Conservation (phyloP, 2,888 invertebrate species). For the Pegoplata infirma region DNA sequence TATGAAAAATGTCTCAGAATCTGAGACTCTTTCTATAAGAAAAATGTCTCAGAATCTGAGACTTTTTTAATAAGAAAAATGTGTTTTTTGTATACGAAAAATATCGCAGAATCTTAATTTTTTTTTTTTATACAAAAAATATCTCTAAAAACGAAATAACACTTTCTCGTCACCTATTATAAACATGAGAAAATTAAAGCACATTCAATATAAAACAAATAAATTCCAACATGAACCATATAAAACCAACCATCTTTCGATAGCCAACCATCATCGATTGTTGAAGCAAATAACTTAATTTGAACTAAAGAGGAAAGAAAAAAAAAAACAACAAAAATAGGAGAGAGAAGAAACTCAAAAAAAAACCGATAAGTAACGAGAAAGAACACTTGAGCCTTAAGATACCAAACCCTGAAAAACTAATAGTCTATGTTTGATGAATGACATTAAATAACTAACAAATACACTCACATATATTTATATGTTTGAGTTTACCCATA, state of each 20-base stretch:
- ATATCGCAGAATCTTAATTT: no score
- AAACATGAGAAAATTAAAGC: background rate
- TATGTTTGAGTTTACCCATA: background rate
- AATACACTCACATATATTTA: background rate
- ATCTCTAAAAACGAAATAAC: no score
- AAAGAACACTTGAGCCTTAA: conserved; percentile 30
- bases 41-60: no score
- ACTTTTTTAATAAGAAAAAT: no score
- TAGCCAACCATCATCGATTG: conserved; percentile 46
- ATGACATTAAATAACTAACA: conserved; percentile 29
- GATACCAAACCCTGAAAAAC: conserved; percentile 21
- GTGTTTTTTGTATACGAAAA: no score
- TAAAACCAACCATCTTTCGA: conserved; percentile 6
- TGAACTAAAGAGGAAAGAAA: conserved; percentile 32
- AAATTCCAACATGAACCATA: conserved; percentile 24
- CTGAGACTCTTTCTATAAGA: no score
- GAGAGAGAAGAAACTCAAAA: no score
- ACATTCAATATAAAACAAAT: conserved; percentile 40
- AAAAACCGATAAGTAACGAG: background rate
- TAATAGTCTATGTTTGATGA: conserved; percentile 50
- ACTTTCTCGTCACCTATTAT: background rate
- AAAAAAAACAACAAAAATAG: conserved; percentile 18
- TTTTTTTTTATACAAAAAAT: no score
- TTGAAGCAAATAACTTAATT: conserved; percentile 55
- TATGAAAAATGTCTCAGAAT: no score